phyloP scores from a whole-genome alignment of 1,140 invertebrate genomes.

The Trigoniulus corallinus region DNA sequence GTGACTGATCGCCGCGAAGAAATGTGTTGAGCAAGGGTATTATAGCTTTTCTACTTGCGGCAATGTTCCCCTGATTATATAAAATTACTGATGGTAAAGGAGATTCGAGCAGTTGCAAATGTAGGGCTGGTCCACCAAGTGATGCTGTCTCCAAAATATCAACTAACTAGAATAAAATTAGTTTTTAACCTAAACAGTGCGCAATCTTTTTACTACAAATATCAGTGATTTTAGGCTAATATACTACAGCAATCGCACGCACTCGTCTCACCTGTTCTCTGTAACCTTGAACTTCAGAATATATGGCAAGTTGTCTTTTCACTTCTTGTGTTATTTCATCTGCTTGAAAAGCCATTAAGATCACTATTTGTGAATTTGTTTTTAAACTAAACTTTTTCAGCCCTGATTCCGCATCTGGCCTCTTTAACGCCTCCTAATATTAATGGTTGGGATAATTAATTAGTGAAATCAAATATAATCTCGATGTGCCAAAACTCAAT shows the following conservation, averaged over 20 bases:
- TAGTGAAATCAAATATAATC: not conserved
- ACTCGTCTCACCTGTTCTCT: conserved; percentile 4
- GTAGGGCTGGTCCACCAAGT: not conserved
- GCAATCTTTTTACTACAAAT: not conserved
- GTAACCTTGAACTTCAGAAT: conserved; percentile 1
- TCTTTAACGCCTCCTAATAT: not conserved
- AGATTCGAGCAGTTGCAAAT: not conserved
- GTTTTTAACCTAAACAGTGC: not conserved
- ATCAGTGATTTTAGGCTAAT: too few species aligned
- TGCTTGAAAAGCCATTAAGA: conserved; percentile 3
- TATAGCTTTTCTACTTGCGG: conserved; percentile 12
- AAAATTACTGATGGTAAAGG: not conserved
- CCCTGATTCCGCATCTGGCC: not conserved
- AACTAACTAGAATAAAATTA: not conserved
- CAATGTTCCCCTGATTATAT: conserved; percentile 9
- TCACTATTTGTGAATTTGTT: not conserved
- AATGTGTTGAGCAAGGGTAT: conserved; percentile 10
- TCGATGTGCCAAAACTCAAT: not conserved
- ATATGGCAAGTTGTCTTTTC: conserved; percentile 1
- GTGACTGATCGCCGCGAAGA: too few species aligned
- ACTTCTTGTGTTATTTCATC: not conserved
- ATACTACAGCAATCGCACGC: too few species aligned
- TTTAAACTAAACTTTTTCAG: conserved; percentile 2
- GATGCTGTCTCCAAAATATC: not conserved
- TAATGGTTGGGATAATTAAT: not conserved